Evolutionary conservation across 2,113 vertebrate species (phyloP), one percentile per base, ranked within the genome.

Genomic region (Otocyon megalotis): DNA sequence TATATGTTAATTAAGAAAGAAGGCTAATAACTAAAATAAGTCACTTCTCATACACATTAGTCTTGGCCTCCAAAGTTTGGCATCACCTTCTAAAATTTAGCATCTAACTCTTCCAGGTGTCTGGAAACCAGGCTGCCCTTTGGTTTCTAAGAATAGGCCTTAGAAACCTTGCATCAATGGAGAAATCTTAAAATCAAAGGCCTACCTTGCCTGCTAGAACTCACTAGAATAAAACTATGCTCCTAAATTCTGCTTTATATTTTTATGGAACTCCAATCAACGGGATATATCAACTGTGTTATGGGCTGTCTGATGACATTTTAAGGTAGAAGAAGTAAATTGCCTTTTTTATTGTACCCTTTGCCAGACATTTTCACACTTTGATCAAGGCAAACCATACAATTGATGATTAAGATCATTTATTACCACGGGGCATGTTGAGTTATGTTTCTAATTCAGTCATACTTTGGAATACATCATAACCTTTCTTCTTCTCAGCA

Each of bases 341-440:
- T 95, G 48, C 32, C 74, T 97, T 96, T 97, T 98, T 97, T 93
- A 96, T 94, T 95, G n/a, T 93, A 80, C 22, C 67, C 32, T 96
- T 92, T 97, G 37, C 77, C 15, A 96, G 89, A 89, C 19, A 87
- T 93, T 89, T 95, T 92, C 83, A 79, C 89, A 69, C 77, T 87
- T 89, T 89, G 82, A 96, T 95, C 65, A 93, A 93, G 85, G 65
- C 60, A 93, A n/a, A 88, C n/a, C 22, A n/a, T 93, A 95, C n/a
- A 94, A 1, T 92, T 94, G 86, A 86, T 92, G 82, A 90, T 62
- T 94, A 79, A 69, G 30, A 92, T 96, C 60, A 77, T 89, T 94
- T 90, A 85, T 95, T 90, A 79, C 65, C 56, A 60, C 19, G 67
- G 43, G 94, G 71, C 3, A 43, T 19, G 37, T 0, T 58, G 54